Conservation (phyloP, 2,113 vertebrate species). For the Megalops atlanticus region DNA sequence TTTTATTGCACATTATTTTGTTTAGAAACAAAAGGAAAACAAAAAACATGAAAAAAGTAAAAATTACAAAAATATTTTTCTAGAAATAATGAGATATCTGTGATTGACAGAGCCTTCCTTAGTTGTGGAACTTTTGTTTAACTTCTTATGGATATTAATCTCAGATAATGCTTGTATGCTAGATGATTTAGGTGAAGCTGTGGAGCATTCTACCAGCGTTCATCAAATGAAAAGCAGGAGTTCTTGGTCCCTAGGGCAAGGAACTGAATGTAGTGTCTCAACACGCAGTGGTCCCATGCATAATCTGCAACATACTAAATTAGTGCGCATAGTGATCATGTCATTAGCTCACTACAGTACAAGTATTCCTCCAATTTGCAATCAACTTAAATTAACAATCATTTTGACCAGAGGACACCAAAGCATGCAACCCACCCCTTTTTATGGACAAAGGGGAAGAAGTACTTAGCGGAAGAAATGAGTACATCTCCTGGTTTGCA, state of each 20-base stretch:
- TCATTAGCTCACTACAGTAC: neutral
- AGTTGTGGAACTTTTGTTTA: slow-evolving; percentile 8
- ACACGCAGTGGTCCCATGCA: neutral
- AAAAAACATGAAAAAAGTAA: slow-evolving; percentile 52
- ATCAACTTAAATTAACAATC: neutral
- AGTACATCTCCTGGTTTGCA: neutral
- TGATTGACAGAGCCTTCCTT: slow-evolving; percentile 23
- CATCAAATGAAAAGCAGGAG: neutral
- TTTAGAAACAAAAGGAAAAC: slow-evolving; percentile 36
- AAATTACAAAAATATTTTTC: slow-evolving; percentile 68
- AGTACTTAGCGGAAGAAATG: neutral
- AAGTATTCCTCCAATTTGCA: neutral
- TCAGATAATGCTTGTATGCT: neutral
- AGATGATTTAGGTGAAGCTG: slow-evolving; percentile 5
- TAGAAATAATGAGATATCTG: slow-evolving; percentile 45
- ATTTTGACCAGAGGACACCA: neutral
- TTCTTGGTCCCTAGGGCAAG: neutral
- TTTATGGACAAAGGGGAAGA: neutral
- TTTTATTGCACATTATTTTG: slow-evolving; percentile 74
- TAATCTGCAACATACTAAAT: neutral
- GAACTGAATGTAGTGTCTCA: neutral
- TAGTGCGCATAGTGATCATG: neutral
- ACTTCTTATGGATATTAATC: neutral
- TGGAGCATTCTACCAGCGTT: neutral
- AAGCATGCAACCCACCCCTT: neutral